Conservation (phyloP, 2,888 invertebrate genomes). For the Neoaliturus tenellus region DNA sequence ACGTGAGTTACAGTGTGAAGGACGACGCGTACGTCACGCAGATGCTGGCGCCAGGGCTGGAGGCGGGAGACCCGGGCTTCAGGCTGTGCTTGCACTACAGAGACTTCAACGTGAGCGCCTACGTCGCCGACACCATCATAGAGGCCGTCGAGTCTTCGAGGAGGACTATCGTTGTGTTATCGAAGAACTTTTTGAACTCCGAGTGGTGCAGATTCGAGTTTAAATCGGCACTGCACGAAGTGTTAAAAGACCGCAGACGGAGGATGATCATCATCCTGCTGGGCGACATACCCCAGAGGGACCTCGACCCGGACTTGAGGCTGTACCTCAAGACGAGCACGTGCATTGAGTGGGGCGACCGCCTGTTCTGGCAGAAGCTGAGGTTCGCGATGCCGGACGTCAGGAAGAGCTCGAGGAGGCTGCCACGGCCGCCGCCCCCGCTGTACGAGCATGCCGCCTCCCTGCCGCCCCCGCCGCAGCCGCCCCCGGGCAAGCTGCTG, state of each 20-base stretch:
- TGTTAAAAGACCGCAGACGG: conserved; percentile 89
- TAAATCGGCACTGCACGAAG: conserved; percentile 94
- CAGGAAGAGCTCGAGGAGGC: conserved; percentile 79
- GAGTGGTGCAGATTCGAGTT: conserved; percentile 98
- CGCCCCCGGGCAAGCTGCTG: conserved; percentile 66
- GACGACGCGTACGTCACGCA: conserved; percentile 95
- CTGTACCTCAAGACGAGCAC: conserved; percentile 94
- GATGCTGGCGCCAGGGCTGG: conserved; percentile 91
- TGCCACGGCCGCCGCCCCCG: conserved; percentile 77
- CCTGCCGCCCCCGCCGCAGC: conserved; percentile 71
- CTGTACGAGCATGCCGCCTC: conserved; percentile 69
- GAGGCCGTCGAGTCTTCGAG: conserved; percentile 95
- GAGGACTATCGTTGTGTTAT: conserved; percentile 92
- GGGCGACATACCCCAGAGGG: conserved; percentile 91
- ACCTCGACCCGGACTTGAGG: conserved; percentile 93
- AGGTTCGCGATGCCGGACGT: conserved; percentile 93
- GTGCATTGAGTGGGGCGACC: conserved; percentile 95
- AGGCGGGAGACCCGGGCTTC: conserved; percentile 88
- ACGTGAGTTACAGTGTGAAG: conserved; percentile 95
- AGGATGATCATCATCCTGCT: conserved; percentile 93
- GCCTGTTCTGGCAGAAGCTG: conserved; percentile 97
- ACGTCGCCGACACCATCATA: conserved; percentile 94
- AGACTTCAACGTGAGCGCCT: conserved; percentile 92
- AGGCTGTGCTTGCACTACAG: conserved; percentile 94
- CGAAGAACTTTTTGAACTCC: conserved; percentile 94